Evolutionary conservation across 2,797 vertebrate species (phyloP).

Genomic region (Hydrolagus colliei): DNA sequence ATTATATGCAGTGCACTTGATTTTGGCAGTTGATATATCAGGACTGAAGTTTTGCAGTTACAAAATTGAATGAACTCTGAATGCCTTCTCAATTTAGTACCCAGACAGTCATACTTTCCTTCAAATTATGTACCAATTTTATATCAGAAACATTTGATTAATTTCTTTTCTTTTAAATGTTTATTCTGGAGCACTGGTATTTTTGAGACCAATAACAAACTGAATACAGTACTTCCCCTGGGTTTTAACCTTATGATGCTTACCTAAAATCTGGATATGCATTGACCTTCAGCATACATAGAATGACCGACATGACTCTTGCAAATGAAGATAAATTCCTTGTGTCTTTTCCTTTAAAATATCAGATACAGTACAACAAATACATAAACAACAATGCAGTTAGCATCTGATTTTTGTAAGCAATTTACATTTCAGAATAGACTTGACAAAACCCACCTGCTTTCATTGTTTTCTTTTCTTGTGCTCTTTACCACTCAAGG

Average conservation of each 20-base stretch:
- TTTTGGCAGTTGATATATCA: conserved; percentile 16
- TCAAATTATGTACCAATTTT: background rate
- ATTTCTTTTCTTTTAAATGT: background rate
- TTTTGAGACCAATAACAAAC: background rate
- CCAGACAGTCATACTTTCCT: background rate
- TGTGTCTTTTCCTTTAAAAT: background rate
- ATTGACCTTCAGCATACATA: background rate
- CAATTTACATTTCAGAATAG: conserved; percentile 6
- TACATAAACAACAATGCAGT: background rate
- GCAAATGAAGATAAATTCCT: background rate
- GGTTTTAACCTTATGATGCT: background rate
- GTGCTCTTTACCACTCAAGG: background rate
- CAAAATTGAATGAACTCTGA: background rate
- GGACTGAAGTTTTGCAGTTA: background rate
- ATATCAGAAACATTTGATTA: background rate
- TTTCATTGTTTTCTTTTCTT: conserved; percentile 20
- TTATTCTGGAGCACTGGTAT: background rate
- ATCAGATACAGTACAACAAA: background rate
- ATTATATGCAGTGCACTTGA: conserved; percentile 1
- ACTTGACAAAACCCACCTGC: conserved; percentile 4
- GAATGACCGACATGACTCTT: background rate
- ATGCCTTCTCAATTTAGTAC: background rate
- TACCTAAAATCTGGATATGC: background rate
- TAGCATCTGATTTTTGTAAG: background rate
- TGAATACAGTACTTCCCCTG: background rate